Percentiles rank a stretch among this genome's conserved stretches.
Evolutionary conservation across 2,888 invertebrate genomes (phyloP).

Genomic region (Caenorhabditis zanzibari): DNA sequence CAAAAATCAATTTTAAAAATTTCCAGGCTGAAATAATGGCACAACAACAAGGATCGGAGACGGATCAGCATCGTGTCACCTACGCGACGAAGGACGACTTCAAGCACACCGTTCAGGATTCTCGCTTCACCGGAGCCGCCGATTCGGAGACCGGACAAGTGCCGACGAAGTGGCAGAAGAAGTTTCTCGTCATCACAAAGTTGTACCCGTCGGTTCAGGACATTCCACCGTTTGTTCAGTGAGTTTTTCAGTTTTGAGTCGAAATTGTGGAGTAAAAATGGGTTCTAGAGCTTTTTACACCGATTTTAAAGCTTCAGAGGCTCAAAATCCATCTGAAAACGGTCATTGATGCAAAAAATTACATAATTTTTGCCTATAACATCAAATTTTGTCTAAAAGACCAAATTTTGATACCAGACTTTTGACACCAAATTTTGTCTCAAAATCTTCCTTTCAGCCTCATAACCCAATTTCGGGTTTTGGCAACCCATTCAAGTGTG

Average conservation of each 20-base stretch:
- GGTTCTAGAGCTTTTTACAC: too few relatives aligned
- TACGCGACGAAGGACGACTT: conserved; percentile 71
- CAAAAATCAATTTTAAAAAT: too few relatives aligned
- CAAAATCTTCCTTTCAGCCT: too few relatives aligned
- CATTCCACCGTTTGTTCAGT: conserved; percentile 79
- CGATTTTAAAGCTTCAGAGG: too few relatives aligned
- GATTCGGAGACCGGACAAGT: conserved; percentile 67
- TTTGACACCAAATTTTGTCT: too few relatives aligned
- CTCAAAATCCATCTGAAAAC: too few relatives aligned
- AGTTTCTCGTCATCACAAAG: conserved; percentile 76
- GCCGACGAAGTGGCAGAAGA: conserved; percentile 76
- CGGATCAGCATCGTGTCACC: conserved; percentile 26
- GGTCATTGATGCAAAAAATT: too few relatives aligned
- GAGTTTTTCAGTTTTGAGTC: conserved; percentile 61
- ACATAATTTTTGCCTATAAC: too few relatives aligned
- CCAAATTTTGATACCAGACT: too few relatives aligned
- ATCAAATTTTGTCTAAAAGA: too few relatives aligned
- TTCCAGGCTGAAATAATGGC: conserved; percentile 45
- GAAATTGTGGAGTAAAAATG: not conserved
- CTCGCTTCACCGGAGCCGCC: conserved; percentile 66
- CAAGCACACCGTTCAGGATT: conserved; percentile 63
- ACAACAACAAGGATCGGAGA: conserved; percentile 35
- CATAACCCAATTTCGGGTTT: too few relatives aligned
- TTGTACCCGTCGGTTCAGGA: conserved; percentile 71
- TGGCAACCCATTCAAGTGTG: too few relatives aligned